Evolutionary conservation across 2,113 vertebrate genomes (phyloP).

Genomic region (Amphilophus citrinellus): DNA sequence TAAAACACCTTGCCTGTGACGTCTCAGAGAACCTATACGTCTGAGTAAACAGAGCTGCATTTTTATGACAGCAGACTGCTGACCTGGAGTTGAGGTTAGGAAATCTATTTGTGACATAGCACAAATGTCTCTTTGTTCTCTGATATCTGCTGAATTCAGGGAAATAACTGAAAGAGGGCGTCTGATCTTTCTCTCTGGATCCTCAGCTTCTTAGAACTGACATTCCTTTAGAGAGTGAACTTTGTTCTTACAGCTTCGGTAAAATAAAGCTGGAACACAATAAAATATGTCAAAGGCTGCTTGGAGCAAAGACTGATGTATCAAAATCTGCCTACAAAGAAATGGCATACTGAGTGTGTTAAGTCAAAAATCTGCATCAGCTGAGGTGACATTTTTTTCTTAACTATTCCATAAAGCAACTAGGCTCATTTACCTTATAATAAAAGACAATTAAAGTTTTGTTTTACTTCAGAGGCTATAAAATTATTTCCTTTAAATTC

Average conservation of each 20-base stretch:
- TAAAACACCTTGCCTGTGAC: not conserved
- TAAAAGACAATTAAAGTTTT: not conserved
- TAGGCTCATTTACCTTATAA: not conserved
- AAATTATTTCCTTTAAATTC: not conserved
- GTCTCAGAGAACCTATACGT: slow-evolving; percentile 8
- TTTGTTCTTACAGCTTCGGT: slow-evolving; percentile 3
- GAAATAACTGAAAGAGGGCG: slow-evolving; percentile 34
- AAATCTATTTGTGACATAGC: slow-evolving; percentile 43
- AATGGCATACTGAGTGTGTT: not conserved
- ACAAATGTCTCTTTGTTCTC: slow-evolving; percentile 15
- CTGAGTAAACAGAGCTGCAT: slow-evolving; percentile 37
- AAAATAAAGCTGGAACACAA: not conserved
- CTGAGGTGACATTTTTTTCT: not conserved
- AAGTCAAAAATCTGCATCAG: not conserved
- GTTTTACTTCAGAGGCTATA: not conserved
- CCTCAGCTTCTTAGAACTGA: slow-evolving; percentile 25
- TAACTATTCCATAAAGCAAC: not conserved
- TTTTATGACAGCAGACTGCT: slow-evolving; percentile 41
- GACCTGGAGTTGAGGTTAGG: slow-evolving; percentile 43
- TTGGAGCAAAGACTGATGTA: not conserved
- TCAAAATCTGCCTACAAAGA: slow-evolving; percentile 13
- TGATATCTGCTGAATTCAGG: slow-evolving; percentile 50
- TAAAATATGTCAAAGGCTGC: slow-evolving; percentile 11
- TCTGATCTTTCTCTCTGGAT: slow-evolving; percentile 11
- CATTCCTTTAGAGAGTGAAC: slow-evolving; percentile 13